Base-by-base conservation (phyloP, 2,888 invertebrate species). In the Tetropium fuscum region DNA sequence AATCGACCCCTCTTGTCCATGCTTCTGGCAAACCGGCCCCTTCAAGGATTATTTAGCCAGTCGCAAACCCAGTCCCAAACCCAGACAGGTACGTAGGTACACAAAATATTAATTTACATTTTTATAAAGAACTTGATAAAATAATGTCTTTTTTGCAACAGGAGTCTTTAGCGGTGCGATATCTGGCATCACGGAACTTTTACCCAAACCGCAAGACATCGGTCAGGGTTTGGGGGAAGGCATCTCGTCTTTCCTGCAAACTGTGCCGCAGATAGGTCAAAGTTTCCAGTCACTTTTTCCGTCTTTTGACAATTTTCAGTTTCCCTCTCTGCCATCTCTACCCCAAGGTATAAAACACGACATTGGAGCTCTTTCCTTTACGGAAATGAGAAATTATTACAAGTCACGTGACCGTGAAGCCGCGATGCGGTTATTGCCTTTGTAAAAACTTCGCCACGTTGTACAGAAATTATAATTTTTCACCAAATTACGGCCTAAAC, bases 221-320 rank as follows among this genome's bases (percentile, higher is more conserved):
- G 73, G 69, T 16, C 65, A 67, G 40, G 70, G 71, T 6, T 41
- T 73, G 2, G 69, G 68, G 4, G 65, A 72, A 3, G 73, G 73
- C 4, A 53, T 73, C 10, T 63, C 70, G 20, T 65, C 69, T 4
- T 73, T 73, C 38, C 44, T 73, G 1, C 64, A 66, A 18, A 73
- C 73, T 1, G 32, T 73, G 8, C 73, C 73, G 5, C 70, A 69
- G 22, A 73, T 73, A 32, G 73, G 66, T 19, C 71, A 73, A 57
- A 71, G 73, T 51, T 70, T 73, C 32, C 69, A 69, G 30, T 69
- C 70, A n/a, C 57, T 73, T 15, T 55, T 73, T 41, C 71, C 71
- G 1, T 62, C 63, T 53, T 72, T 71, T 25, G 63, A 60, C 20
- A 58, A 69, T 53, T 71, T 73, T 58, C 66, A 70, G 30, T 57